A percentile compares a stretch with the other conserved stretches of the same genome.
Evolutionary conservation across 2,113 vertebrate species (phyloP).

Genomic region (Pampusana beccarii): DNA sequence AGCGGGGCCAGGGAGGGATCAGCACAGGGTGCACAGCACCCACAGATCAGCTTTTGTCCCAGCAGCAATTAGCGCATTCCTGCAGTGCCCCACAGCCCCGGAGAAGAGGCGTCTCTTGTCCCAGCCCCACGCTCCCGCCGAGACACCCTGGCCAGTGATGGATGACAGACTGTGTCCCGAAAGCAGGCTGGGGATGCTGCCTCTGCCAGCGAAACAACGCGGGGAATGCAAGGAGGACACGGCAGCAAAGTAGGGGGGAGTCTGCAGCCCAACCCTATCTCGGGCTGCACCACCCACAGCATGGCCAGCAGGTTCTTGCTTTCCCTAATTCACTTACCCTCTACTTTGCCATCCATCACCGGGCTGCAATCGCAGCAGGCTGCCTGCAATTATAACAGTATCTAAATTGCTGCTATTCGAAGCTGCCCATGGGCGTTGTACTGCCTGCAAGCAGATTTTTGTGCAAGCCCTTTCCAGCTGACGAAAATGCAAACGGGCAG

Average conservation of each 20-base stretch:
- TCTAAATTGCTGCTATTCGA: too few species aligned
- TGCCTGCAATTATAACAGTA: too few species aligned
- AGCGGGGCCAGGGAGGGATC: slow-evolving; percentile 3
- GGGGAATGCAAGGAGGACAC: background rate
- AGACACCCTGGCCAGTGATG: slow-evolving; percentile 23
- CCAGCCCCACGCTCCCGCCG: slow-evolving; percentile 33
- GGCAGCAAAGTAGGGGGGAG: background rate
- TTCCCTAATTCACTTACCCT: too few species aligned
- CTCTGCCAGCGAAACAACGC: background rate
- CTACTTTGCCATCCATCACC: too few species aligned
- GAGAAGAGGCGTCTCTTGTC: slow-evolving; percentile 59
- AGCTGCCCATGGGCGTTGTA: too few species aligned
- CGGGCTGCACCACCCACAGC: too few species aligned
- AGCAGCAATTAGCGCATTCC: slow-evolving; percentile 69
- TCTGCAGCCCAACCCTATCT: background rate
- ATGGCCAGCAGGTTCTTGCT: too few species aligned
- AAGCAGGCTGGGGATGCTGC: background rate
- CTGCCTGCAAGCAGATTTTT: too few species aligned
- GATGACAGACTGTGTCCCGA: background rate
- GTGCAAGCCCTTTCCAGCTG: too few species aligned
- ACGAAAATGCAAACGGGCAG: too few species aligned
- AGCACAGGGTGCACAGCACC: background rate
- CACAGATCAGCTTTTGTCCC: slow-evolving; percentile 70
- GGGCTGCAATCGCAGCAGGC: too few species aligned
- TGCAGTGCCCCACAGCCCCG: slow-evolving; percentile 40